Percentiles rank a stretch among this genome's conserved stretches.
Conservation (phyloP, 2,113 vertebrate genomes). For the Chascanopsetta lugubris region DNA sequence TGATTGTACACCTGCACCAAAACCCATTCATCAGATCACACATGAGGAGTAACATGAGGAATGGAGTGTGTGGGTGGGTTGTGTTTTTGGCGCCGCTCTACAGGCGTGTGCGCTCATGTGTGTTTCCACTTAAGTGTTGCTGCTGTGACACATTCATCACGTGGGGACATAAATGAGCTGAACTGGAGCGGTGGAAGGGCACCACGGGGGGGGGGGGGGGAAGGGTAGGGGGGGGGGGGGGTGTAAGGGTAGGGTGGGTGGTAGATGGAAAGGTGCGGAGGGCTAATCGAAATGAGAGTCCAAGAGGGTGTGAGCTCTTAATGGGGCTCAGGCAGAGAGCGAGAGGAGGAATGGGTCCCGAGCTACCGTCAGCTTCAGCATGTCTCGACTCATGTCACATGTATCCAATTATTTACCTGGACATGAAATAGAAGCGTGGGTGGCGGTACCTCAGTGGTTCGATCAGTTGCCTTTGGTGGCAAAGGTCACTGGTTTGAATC, state of each 20-base stretch:
- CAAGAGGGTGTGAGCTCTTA: constrained; percentile 38
- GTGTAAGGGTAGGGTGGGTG: constrained; percentile 5
- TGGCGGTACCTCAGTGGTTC: too few species aligned
- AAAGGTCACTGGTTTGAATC: too few species aligned
- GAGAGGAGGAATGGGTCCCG: constrained; percentile 1
- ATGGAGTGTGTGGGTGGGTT: constrained; percentile 17
- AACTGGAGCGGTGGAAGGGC: constrained; percentile 42
- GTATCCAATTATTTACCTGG: too few species aligned
- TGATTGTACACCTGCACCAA: constrained; percentile 47
- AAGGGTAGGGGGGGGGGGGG: constrained; percentile 15
- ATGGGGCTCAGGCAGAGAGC: constrained; percentile 43
- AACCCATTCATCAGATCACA: constrained; percentile 65
- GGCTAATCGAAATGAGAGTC: too few species aligned
- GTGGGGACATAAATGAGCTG: constrained; percentile 57
- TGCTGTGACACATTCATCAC: constrained; percentile 61
- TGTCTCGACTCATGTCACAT: too few species aligned
- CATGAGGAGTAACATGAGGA: constrained; percentile 35
- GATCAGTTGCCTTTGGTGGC: too few species aligned
- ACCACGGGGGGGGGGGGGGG: constrained; percentile 6
- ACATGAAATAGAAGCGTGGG: too few species aligned
- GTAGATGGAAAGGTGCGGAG: too few species aligned
- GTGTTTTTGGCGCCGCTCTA: constrained; percentile 18
- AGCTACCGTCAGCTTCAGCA: constrained; percentile 27
- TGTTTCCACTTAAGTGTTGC: constrained; percentile 46
- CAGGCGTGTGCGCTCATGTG: not conserved